Evolutionary conservation across 1,140 invertebrate species (phyloP).

Genomic region (Drosophila pseudoananassae): DNA sequence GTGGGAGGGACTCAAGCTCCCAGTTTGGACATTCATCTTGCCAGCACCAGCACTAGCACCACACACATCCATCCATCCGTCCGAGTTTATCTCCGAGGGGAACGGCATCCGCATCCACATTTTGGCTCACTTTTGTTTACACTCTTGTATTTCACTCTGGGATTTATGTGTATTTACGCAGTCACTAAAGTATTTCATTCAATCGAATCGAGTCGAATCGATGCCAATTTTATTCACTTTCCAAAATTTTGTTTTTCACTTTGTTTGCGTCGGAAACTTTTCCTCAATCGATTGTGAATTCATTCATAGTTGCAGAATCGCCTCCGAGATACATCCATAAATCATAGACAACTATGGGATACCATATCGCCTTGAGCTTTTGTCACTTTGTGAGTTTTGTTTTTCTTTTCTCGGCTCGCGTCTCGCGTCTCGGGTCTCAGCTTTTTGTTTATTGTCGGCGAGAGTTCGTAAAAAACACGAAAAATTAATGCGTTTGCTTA

Average conservation of each 20-base stretch:
- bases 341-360: conserved; percentile 33
- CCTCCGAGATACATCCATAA: conserved; percentile 19
- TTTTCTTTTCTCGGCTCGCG: conserved; percentile 1
- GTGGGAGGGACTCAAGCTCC: conserved; percentile 51
- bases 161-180: conserved; percentile 69
- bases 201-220: conserved; percentile 37
- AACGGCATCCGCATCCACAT: background rate
- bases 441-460: conserved; percentile 28
- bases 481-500: conserved; percentile 70
- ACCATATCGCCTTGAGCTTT: conserved; percentile 30
- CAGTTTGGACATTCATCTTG: conserved; percentile 39
- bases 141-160: conserved; percentile 49
- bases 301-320: conserved; percentile 14
- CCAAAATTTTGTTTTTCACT: background rate
- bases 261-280: conserved; percentile 22
- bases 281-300: conserved; percentile 6
- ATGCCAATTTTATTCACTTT: conserved; percentile 41
- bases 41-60: background rate
- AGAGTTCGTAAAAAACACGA: conserved; percentile 18
- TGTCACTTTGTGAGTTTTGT: conserved; percentile 18
- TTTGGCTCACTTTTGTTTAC: conserved; percentile 72
- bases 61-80: conserved; percentile 4
- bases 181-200: conserved; percentile 66
- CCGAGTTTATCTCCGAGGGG: conserved; percentile 10
- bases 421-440: background rate